Percentiles rank a stretch among this genome's conserved stretches.
Conservation (phyloP, 2,888 invertebrate species). For the Flexamia atlantica region DNA sequence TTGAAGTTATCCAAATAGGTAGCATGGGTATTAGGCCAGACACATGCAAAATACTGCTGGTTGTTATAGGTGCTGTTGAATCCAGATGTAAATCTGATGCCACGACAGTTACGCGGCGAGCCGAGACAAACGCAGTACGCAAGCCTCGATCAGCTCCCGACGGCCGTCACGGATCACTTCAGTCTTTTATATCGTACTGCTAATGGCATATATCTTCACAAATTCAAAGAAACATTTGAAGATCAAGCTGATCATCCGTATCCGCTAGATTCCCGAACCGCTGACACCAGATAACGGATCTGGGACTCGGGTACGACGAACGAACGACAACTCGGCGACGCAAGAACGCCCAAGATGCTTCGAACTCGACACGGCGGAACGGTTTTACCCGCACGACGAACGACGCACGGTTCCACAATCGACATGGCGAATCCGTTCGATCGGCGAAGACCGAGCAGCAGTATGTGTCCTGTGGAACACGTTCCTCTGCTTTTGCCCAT, state of each 20-base stretch:
- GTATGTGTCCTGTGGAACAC: too few relatives aligned
- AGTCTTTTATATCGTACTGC: too few relatives aligned
- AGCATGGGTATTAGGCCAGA: constrained; percentile 10
- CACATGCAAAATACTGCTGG: constrained; percentile 14
- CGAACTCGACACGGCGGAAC: neutral
- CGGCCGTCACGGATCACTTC: too few relatives aligned
- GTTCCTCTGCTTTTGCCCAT: too few relatives aligned
- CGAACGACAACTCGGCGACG: too few relatives aligned
- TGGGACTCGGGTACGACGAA: too few relatives aligned
- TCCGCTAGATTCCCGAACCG: too few relatives aligned
- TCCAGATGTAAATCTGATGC: neutral
- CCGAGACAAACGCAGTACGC: neutral
- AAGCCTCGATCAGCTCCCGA: too few relatives aligned
- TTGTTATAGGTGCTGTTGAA: neutral
- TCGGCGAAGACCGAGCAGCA: neutral
- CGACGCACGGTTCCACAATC: neutral
- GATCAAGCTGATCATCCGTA: too few relatives aligned
- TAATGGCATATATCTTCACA: too few relatives aligned
- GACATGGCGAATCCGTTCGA: neutral
- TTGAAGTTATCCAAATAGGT: constrained; percentile 24
- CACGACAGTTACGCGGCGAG: neutral
- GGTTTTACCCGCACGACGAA: constrained; percentile 1
- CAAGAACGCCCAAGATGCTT: neutral
- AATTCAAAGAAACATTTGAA: too few relatives aligned
- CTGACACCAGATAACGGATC: too few relatives aligned